Base-by-base conservation (phyloP, 2,797 vertebrate genomes). In the Ptychadena robeensis region DNA sequence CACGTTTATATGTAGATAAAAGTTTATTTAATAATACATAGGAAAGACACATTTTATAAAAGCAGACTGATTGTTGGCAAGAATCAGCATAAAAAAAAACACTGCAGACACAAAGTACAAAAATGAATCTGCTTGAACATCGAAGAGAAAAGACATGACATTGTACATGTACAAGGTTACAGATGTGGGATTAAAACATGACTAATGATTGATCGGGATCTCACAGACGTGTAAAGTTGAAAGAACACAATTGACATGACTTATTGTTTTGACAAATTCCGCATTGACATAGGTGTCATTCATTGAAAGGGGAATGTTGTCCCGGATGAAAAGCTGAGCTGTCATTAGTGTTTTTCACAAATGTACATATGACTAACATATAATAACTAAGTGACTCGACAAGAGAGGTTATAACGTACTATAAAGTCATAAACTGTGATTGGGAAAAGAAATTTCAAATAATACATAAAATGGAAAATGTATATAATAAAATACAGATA, bases 81-180 rank as follows among this genome's bases (percentile, higher is more conserved):
- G 80, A 90, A 86, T 93, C 88, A 93, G 82, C 81, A 71, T 32
- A 86, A 88, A 34, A 30, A 53, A 28, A 32, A 64, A 67, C 67
- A 67, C 9, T 25, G 44, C 27, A 10, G 10, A 82, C 34, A 90
- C 85, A 88, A 89, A 89, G 78, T 88, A 87, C 87, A 82, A 89
- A 91, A 89, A 92, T 88, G 87, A 90, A 79, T 87, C 81, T 86
- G 87, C 77, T 87, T 90, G 48, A 89, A 73, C 85, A 90, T 69
- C 87, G 82, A 69, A 74, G 78, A 82, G 88, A 88, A 85, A 86
- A 90, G 86, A 66, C 85, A 82, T 88, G 90, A 88, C 91, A 90
- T 91, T 89, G 87, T 89, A 91, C 91, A 91, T 90, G 86, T 87
- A 82, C 90, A 91, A 93, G 90, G 89, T 92, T 93, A 93, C 93